Evolutionary conservation across 1,140 invertebrate species (phyloP).

Genomic region (Penaeus japonicus): DNA sequence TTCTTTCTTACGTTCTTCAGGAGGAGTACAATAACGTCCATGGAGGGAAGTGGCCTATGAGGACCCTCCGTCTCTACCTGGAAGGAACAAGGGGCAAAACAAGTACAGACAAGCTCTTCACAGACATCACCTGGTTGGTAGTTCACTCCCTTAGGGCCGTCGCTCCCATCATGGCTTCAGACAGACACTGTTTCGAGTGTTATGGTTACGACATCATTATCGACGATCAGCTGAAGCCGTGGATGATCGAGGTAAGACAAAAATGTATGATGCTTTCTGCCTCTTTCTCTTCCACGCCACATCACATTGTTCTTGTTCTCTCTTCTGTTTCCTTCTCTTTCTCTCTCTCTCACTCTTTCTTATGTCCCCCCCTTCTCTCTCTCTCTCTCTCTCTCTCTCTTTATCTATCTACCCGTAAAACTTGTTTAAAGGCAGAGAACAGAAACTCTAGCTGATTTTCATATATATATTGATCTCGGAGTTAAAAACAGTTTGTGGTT

Average conservation of each 20-base stretch:
- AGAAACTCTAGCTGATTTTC: no score
- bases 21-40: slow-evolving; percentile 94
- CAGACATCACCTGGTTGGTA: slow-evolving; percentile 73
- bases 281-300: neutral
- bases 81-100: slow-evolving; percentile 89
- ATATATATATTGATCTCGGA: no score
- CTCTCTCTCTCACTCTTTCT: neutral
- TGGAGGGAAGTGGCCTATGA: slow-evolving; percentile 92
- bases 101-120: slow-evolving; percentile 83
- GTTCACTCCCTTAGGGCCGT: slow-evolving; percentile 71
- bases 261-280: neutral
- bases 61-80: slow-evolving; percentile 88
- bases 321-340: neutral
- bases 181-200: slow-evolving; percentile 84
- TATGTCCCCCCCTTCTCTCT: neutral
- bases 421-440: slow-evolving; percentile 31
- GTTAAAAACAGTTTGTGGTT: no score
- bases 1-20: slow-evolving; percentile 65
- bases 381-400: no score
- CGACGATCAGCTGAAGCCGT: slow-evolving; percentile 84
- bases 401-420: no score
- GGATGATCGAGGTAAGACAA: slow-evolving; percentile 77
- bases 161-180: slow-evolving; percentile 77
- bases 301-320: neutral
- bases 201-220: slow-evolving; percentile 89